Base-by-base conservation (phyloP, 2,113 vertebrate genomes). In the Rhea pennata region DNA sequence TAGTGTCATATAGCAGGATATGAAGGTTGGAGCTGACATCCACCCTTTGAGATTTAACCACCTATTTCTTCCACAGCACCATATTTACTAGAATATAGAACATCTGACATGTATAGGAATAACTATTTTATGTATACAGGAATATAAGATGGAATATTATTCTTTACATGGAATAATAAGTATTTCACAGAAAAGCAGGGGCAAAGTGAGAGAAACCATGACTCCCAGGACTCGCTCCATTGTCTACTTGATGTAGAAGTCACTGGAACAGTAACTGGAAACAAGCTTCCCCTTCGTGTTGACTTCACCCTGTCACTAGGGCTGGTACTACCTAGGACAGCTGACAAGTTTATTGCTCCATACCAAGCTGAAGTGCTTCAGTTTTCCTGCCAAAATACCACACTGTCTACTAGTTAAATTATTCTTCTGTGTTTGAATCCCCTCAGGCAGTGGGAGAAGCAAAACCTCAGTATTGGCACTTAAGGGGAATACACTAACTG, bases 191-290 rank as follows among this genome's bases (percentile, higher is more conserved):
- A 86, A 94, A 44, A 2, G 10, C 85, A 58, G 6, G 4, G 3
- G 4, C 21, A n/a, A 70, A 86, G 22, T 3, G 4, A 51, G 23
- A 84, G 8, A 71, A 64, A 36, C 8, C 0, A 0, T 31, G 46
- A 82, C 20, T 61, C 15, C 16, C 26, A 81, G 31, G 21, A 4
- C 15, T 80, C 40, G 12, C 54, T 77, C 20, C 36, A 40, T 6
- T 73, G 31, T 66, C 5, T 56, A 20, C 9, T 73, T 42, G 65
- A 53, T 48, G 72, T 5, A 39, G 42, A 88, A 66, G 36, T 40
- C 15, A 2, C 29, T 5, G 40, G 29, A 42, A 56, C 3, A 77
- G 64, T 92, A 75, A 61, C 2, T 13, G 56, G 23, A 31, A 51
- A 72, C 77, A 71, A 81, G 0, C 7, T 72, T 33, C 14, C 15